Conservation (phyloP, 2,797 vertebrate species). For the Acanthiza pusilla region DNA sequence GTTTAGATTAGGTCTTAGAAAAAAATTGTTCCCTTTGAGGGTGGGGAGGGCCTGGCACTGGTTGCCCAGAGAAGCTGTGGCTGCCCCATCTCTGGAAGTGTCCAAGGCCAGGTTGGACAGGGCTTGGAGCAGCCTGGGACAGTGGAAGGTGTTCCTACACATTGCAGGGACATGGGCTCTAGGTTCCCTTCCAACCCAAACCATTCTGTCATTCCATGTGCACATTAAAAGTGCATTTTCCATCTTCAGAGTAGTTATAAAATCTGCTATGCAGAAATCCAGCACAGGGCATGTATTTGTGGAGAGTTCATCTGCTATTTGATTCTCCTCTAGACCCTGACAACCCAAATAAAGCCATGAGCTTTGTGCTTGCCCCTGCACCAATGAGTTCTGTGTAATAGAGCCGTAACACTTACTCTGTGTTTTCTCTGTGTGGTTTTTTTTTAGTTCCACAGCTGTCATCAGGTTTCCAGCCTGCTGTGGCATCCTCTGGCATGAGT, state of each 20-base stretch:
- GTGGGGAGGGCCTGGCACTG: neutral
- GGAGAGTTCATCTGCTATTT: neutral
- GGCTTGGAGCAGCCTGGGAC: neutral
- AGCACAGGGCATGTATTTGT: neutral
- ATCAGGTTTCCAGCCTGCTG: slow-evolving; percentile 75
- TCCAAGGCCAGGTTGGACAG: neutral
- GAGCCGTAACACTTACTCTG: slow-evolving; percentile 17
- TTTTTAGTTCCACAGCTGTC: slow-evolving; percentile 79
- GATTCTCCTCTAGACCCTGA: neutral
- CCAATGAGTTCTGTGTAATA: neutral
- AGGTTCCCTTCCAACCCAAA: neutral
- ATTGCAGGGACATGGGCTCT: neutral
- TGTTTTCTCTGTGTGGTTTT: slow-evolving; percentile 34
- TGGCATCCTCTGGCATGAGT: slow-evolving; percentile 78
- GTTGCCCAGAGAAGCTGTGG: neutral
- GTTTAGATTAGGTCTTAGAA: neutral
- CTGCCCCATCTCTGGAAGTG: neutral
- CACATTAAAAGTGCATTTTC: neutral
- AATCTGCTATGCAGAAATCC: neutral
- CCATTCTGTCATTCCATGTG: neutral
- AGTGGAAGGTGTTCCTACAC: neutral
- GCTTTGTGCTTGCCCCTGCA: neutral
- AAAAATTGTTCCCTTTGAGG: neutral
- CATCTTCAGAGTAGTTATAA: neutral
- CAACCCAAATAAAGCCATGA: neutral